Base-by-base conservation (phyloP, 2,113 vertebrate species). In the Odobenus rosmarus region DNA sequence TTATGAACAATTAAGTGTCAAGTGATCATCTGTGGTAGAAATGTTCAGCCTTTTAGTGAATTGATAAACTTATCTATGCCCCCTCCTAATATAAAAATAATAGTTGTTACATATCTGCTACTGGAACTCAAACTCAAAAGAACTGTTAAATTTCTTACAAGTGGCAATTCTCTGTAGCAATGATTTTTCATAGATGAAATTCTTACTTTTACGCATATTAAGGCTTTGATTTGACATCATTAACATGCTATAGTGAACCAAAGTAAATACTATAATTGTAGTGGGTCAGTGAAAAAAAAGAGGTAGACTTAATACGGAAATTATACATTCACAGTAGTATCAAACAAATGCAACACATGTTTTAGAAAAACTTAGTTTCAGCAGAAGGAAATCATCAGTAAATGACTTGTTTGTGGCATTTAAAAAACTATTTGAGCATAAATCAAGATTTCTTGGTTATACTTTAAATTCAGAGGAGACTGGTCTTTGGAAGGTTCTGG, bases 1-100 rank as follows among this genome's bases (percentile, higher is more conserved):
- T 46, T 53, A 72, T 91, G 59, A 95, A 96, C 53, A 96, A 92
- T 33, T 80, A 96, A 80, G 9, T 71, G 36, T 82, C 33, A 96
- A 93, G 14, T 83, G 36, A 88, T 92, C 24, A 51, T 59, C 11
- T 49, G 33, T 84, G 64, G 39, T 64, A 64, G 49, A 95, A 92
- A 95, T 62, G 19, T 79, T 93, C 84, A 83, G 69, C 18, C n/a
- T 95, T 88, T 95, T 49, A 55, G 18, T 81, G 57, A 96, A 76
- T 7, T 71, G 23, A 76, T 92, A 88, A 80, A 51, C 81, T 77
- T 88, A 36, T 15, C 88, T 91, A 92, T 13, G 26, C 72, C 36
- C 16, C 85, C 51, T 91, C 57, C 12, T 81, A 69, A 85, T 31
- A 14, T 74, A 64, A 93, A 97, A 97, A 84, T 18, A 86, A n/a